Evolutionary conservation across 2,113 vertebrate species (phyloP).

Genomic region (Carettochelys insculpta): DNA sequence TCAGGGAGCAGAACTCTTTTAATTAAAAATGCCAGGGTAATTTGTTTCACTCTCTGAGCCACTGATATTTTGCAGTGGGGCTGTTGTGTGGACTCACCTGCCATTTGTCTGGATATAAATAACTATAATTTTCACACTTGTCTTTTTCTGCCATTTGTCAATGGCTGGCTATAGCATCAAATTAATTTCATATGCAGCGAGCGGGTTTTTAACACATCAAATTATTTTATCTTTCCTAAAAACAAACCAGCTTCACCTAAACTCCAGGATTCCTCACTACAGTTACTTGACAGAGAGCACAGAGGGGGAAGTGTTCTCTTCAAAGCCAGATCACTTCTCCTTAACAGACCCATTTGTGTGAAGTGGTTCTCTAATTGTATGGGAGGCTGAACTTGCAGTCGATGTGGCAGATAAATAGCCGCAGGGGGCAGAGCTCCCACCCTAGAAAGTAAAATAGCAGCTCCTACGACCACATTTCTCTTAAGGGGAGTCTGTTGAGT

Average conservation of each 20-base stretch:
- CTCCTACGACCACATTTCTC: background rate
- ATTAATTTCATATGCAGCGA: constrained; percentile 66
- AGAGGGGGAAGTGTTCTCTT: accelerated
- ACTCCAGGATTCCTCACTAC: background rate
- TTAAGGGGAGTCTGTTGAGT: background rate
- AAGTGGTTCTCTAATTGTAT: accelerated
- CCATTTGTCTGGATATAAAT: constrained; percentile 77
- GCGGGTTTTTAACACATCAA: constrained; percentile 30
- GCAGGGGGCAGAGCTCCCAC: background rate
- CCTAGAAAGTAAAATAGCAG: background rate
- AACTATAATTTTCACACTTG: constrained; percentile 75
- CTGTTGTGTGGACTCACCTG: constrained; percentile 66
- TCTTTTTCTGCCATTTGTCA: constrained; percentile 67
- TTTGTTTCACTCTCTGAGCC: constrained; percentile 72
- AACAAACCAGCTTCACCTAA: background rate
- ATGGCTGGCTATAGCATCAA: constrained; percentile 43
- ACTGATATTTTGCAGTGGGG: constrained; percentile 64
- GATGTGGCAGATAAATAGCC: accelerated
- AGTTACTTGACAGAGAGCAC: background rate
- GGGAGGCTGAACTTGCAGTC: accelerated
- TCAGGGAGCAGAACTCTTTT: constrained; percentile 59
- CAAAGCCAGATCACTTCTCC: background rate
- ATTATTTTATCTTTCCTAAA: constrained; percentile 13
- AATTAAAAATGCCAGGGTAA: constrained; percentile 74
- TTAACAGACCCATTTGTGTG: background rate